Evolutionary conservation across 2,797 vertebrate species (phyloP), one percentile per base, ranked within the genome.

Genomic region (Geotrypetes seraphini): DNA sequence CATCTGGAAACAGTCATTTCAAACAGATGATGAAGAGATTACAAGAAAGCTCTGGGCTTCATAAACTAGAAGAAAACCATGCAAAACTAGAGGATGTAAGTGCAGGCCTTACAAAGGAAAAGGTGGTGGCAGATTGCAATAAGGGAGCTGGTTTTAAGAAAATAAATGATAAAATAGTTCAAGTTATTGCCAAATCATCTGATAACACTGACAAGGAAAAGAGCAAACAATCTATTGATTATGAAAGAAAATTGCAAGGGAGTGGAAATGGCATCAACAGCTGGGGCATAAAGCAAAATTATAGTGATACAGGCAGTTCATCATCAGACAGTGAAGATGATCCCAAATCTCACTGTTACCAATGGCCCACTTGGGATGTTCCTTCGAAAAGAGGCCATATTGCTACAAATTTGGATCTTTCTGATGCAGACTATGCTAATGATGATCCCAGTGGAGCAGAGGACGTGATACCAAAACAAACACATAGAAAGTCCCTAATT

Each of bases 131-230:
- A 30, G 25, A 42, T 28, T 27, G 11, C 21, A 37, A 39, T 39
- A 33, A 3, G 10, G 33, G 39, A 15, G n/a, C n/a, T n/a, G n/a
- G n/a, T n/a, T 85, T 87, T 66, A 71, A 75, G 50, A 62, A 51
- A 12, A n/a, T 57, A 5, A 72, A 69, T 12, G 71, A 70, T 43
- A 77, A 50, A 50, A 78, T 65, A 30, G 46, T 63, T 29, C 74
- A 69, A 63, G 49, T 74, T 44, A 24, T 20, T 9, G 1, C 2
- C 32, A 37, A 12, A 8, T 41, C 36, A 32, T n/a, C 6, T 8
- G 25, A 43, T 16, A 13, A 12, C 29, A 20, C 20, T 10, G 12
- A 25, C 5, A 25, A 34, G 4, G 22, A 11, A 18, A 48, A 19
- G 21, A 18, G 20, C 5, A 17, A 6, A 2, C 33, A 10, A 12